A percentile compares a stretch with the other conserved stretches of the same genome.
Evolutionary conservation across 2,888 invertebrate species (phyloP).

Genomic region (Notodonta dromedarius): DNA sequence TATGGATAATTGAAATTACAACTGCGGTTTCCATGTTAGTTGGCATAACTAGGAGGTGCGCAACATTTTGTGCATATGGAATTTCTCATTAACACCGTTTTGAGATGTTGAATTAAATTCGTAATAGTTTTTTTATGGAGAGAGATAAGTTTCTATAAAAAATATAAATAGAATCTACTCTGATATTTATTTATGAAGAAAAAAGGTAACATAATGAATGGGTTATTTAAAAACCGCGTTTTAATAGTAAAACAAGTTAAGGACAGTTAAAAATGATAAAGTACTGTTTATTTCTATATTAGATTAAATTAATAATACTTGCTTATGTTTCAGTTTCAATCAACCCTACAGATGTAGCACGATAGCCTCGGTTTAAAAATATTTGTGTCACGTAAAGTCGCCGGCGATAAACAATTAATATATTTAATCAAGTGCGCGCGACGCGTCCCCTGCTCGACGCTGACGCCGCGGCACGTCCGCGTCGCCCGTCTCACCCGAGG

Average conservation of each 20-base stretch:
- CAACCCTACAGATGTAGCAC: neutral
- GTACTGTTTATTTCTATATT: neutral
- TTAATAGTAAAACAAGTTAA: no score
- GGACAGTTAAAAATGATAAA: no score
- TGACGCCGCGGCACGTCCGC: no score
- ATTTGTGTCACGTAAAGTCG: slow-evolving; percentile 54
- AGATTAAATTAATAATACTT: neutral
- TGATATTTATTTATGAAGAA: no score
- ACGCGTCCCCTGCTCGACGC: slow-evolving; percentile 30
- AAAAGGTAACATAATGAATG: no score
- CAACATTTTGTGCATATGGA: neutral
- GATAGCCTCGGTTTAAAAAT: slow-evolving; percentile 32
- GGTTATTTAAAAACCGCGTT: no score
- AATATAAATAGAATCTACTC: no score
- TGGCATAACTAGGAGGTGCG: slow-evolving; percentile 1
- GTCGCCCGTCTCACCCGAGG: slow-evolving; percentile 9
- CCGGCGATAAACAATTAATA: slow-evolving; percentile 65
- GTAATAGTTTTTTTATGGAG: no score
- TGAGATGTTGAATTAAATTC: no score
- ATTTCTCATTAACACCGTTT: no score
- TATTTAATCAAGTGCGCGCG: slow-evolving; percentile 59
- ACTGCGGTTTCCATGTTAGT: slow-evolving; percentile 11
- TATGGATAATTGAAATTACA: slow-evolving; percentile 15
- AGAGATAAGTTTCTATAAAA: no score
- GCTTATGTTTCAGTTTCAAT: neutral